Evolutionary conservation across 2,797 vertebrate genomes (phyloP), one percentile per base, ranked within the genome.

Genomic region (Hoplostethus atlanticus): DNA sequence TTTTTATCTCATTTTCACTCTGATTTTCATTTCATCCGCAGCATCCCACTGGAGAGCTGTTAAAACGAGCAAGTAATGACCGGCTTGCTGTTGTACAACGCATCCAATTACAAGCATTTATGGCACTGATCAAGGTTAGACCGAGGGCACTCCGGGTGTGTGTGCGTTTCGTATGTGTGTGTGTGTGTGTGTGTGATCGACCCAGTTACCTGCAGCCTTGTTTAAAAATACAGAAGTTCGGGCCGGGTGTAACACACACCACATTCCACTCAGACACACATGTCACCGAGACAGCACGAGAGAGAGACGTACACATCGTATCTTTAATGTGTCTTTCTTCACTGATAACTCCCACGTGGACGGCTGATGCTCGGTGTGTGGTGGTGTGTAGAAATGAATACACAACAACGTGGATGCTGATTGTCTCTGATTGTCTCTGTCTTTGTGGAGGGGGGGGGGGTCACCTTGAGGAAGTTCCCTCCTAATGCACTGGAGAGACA

Each of bases 81-180:
- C 51, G 1, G 36, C 58, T 65, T 55, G 68, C 72, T 58, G 53
- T 30, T 40, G 21, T 54, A 55, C 6, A 5, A 31, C 6, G 36
- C 52, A 13, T 55, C 63, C 74, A 61, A 65, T 67, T n/a, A 13
- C 25, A 61, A 54, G 52, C 61, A 57, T 71, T 66, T 3, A 3
- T 3, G 9, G 55, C 68, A 64, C 31, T 64, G 81, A 76, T 83
- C 85, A 78, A 71, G 81, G 81, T 80, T 63, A 79, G 69, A 76
- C 21, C 42, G 56, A 81, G 78, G 80, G 67, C 71, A 48, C 42
- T 17, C 8, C 36, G 64, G 17, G 31, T 44, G 44, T 15, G 40
- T 42, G 40, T 12, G 10, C 10, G 47, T 60, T 64, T 28, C 68
- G 44, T 52, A 44, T 74, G 61, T 48, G 42, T 34, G 60, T 57